phyloP scores from a whole-genome alignment of 2,797 vertebrate species.

The Rhabdomys pumilio region DNA sequence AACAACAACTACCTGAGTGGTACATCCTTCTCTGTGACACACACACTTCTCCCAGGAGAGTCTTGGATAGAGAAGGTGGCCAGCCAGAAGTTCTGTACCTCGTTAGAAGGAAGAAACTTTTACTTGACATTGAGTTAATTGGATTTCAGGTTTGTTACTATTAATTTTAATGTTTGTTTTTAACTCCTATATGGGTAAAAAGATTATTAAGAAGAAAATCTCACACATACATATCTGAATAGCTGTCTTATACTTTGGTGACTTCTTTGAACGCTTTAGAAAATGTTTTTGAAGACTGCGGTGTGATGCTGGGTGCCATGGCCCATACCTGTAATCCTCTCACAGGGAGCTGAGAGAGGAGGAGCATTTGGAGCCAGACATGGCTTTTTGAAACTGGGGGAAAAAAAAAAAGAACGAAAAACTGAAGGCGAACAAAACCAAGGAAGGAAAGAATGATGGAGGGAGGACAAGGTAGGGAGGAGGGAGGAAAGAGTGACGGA shows the following conservation, averaged over 20 bases:
- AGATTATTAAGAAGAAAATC: slow-evolving; percentile 20
- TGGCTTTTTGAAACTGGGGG: background rate
- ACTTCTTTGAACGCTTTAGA: slow-evolving; percentile 16
- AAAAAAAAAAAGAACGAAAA: background rate
- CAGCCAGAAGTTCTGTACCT: background rate
- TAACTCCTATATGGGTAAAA: slow-evolving; percentile 12
- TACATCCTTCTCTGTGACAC: background rate
- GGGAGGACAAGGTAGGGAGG: too few relatives aligned
- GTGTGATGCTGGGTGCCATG: too few relatives aligned
- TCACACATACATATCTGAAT: background rate
- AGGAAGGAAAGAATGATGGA: background rate
- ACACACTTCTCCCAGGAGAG: background rate
- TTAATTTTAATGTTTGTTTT: slow-evolving; percentile 44
- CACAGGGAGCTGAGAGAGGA: background rate
- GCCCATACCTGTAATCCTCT: background rate
- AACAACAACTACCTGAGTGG: background rate
- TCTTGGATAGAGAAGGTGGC: background rate
- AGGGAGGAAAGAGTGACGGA: background rate
- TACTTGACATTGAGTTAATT: background rate
- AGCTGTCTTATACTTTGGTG: slow-evolving; percentile 3
- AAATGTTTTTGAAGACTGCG: background rate
- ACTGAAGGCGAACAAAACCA: background rate
- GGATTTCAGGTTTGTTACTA: slow-evolving; percentile 22
- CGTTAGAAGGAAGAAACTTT: background rate
- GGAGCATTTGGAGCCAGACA: background rate